phyloP scores from a whole-genome alignment of 1,140 invertebrate genomes.

The Caenorhabditis remanei region DNA sequence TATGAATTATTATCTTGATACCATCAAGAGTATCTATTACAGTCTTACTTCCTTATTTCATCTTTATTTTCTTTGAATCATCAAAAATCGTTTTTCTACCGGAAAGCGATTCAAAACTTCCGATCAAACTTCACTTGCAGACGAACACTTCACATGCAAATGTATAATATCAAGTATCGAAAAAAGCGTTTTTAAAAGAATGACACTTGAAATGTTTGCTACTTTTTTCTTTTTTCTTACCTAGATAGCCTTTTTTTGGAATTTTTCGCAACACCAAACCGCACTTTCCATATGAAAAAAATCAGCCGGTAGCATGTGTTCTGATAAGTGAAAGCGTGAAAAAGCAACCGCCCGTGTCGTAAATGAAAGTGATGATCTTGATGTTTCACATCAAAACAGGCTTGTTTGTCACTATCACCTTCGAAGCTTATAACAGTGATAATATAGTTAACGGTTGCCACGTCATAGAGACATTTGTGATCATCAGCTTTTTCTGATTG shows the following conservation, averaged over 20 bases:
- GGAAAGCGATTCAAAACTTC: neutral
- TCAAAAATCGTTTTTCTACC: neutral
- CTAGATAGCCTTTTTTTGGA: neutral
- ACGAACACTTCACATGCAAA: slow-evolving; percentile 28
- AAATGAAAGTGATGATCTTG: slow-evolving; percentile 47
- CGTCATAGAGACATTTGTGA: neutral
- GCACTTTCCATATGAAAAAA: neutral
- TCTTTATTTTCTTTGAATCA: neutral
- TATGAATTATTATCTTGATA: neutral
- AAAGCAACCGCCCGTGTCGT: slow-evolving; percentile 34
- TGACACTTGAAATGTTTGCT: slow-evolving; percentile 17
- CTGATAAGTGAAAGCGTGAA: slow-evolving; percentile 55
- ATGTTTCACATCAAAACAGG: slow-evolving; percentile 51
- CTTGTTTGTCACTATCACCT: slow-evolving; percentile 42
- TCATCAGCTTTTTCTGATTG: neutral
- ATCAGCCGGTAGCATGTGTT: slow-evolving; percentile 1
- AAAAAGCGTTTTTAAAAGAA: slow-evolving; percentile 26
- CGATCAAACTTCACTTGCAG: slow-evolving; percentile 25
- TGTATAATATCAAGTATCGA: slow-evolving; percentile 15
- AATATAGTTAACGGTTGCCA: neutral
- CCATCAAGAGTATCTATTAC: neutral
- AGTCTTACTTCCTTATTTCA: neutral
- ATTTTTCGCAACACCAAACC: slow-evolving; percentile 14
- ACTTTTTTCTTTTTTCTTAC: neutral
- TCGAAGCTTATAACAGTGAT: neutral